Percentiles rank a stretch among this genome's conserved stretches.
Conservation (phyloP, 2,797 vertebrate species). For the Decapterus maruadsi region DNA sequence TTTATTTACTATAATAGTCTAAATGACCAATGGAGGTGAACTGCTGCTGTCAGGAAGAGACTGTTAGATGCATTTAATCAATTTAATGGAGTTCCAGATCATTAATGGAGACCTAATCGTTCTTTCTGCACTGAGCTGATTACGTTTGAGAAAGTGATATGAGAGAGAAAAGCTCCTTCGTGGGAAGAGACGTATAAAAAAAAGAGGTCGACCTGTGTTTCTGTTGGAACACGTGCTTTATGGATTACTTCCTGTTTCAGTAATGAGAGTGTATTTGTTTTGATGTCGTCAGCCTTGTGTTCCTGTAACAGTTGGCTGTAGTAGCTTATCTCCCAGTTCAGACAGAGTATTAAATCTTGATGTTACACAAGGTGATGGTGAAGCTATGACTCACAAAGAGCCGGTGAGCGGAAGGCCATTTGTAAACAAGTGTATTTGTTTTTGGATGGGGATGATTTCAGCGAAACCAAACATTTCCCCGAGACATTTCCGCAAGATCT, state of each 20-base stretch:
- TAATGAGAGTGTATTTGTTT: conserved; percentile 42
- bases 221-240: conserved; percentile 38
- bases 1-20: too few relatives aligned
- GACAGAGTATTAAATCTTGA: conserved; percentile 64
- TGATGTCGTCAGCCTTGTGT: conserved; percentile 22
- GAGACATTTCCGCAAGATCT: conserved; percentile 21
- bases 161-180: conserved; percentile 2
- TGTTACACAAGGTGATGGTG: conserved; percentile 59
- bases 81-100: background rate
- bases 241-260: conserved; percentile 64
- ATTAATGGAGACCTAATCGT: background rate
- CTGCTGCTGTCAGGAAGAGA: background rate
- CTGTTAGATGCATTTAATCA: conserved; percentile 1
- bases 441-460: conserved; percentile 40
- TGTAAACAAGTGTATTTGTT: conserved; percentile 53
- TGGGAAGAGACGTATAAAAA: background rate
- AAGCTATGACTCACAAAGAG: conserved; percentile 47
- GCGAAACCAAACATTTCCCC: conserved; percentile 35
- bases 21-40: background rate
- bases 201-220: background rate
- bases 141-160: background rate
- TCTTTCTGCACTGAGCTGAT: conserved; percentile 13
- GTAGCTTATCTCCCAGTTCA: conserved; percentile 64
- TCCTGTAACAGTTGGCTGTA: conserved; percentile 66
- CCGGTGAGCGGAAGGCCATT: conserved; percentile 40